Conservation (phyloP, 2,797 vertebrate species). For the Acanthiza pusilla region DNA sequence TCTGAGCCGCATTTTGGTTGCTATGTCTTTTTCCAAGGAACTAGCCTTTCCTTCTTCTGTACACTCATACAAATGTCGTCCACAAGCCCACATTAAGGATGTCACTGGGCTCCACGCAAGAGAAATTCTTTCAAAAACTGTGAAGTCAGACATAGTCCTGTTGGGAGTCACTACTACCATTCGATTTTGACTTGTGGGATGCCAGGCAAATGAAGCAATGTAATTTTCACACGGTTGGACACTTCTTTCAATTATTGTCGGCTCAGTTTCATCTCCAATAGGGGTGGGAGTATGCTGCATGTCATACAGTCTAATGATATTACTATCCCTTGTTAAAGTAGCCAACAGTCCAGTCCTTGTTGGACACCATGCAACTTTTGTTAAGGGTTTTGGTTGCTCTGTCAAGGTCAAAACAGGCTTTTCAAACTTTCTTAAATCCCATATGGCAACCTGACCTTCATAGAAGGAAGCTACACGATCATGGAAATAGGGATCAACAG, state of each 20-base stretch:
- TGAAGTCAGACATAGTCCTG: slow-evolving; percentile 95
- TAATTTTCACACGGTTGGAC: slow-evolving; percentile 91
- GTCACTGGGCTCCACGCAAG: slow-evolving; percentile 95
- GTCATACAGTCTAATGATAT: slow-evolving; percentile 94
- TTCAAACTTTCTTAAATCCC: slow-evolving; percentile 97
- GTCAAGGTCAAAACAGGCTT: slow-evolving; percentile 95
- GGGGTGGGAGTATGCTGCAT: slow-evolving; percentile 98
- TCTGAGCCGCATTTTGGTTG: slow-evolving; percentile 94
- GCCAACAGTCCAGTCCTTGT: slow-evolving; percentile 93
- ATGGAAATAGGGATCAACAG: slow-evolving; percentile 92
- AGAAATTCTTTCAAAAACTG: slow-evolving; percentile 96
- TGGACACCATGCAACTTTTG: slow-evolving; percentile 97
- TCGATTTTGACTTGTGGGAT: slow-evolving; percentile 93
- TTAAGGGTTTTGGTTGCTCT: slow-evolving; percentile 94
- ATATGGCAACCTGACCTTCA: slow-evolving; percentile 98
- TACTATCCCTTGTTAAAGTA: slow-evolving; percentile 93
- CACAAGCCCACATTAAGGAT: slow-evolving; percentile 96
- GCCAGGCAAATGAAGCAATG: slow-evolving; percentile 97
- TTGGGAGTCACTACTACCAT: slow-evolving; percentile 97
- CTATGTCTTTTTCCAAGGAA: slow-evolving; percentile 87
- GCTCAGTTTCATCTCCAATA: slow-evolving; percentile 96
- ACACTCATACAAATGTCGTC: slow-evolving; percentile 92
- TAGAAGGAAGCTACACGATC: slow-evolving; percentile 97
- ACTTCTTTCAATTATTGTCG: slow-evolving; percentile 97
- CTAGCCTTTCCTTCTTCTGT: slow-evolving; percentile 82